Evolutionary conservation across 2,888 invertebrate species (phyloP).

Genomic region (Oscheius onirici): DNA sequence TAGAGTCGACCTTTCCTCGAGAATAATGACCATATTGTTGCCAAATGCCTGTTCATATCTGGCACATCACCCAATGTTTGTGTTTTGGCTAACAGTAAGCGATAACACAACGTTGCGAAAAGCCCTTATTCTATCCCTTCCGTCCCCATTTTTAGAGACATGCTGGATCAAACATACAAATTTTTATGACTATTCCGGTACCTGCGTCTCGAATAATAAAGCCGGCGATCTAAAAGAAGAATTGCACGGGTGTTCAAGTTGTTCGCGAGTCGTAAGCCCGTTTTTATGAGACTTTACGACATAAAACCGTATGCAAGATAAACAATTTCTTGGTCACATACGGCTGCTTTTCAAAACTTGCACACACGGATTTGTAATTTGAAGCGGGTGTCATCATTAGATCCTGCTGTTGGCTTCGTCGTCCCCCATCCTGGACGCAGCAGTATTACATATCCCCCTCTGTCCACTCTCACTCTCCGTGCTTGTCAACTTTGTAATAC

Average conservation of each 20-base stretch:
- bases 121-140: background rate
- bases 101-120: background rate
- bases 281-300: slow-evolving; percentile 21
- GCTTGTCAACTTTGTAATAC: slow-evolving; percentile 26
- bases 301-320: background rate
- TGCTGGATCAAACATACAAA: background rate
- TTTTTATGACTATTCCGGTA: background rate
- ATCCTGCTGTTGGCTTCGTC: slow-evolving; percentile 16
- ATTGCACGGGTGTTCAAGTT: background rate
- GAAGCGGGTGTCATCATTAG: slow-evolving; percentile 33
- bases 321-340: background rate
- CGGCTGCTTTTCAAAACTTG: background rate
- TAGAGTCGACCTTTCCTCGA: slow-evolving; percentile 12
- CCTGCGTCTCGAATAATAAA: background rate
- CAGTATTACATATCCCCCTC: slow-evolving; percentile 29
- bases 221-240: slow-evolving; percentile 2
- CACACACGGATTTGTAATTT: slow-evolving; percentile 28
- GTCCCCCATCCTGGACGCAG: background rate
- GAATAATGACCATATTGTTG: slow-evolving; percentile 26
- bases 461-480: background rate
- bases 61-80: background rate
- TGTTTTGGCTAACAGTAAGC: background rate
- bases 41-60: background rate
- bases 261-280: slow-evolving; percentile 23
- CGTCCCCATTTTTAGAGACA: background rate